Conservation (phyloP, 2,888 invertebrate species). For the Apodemia zela region DNA sequence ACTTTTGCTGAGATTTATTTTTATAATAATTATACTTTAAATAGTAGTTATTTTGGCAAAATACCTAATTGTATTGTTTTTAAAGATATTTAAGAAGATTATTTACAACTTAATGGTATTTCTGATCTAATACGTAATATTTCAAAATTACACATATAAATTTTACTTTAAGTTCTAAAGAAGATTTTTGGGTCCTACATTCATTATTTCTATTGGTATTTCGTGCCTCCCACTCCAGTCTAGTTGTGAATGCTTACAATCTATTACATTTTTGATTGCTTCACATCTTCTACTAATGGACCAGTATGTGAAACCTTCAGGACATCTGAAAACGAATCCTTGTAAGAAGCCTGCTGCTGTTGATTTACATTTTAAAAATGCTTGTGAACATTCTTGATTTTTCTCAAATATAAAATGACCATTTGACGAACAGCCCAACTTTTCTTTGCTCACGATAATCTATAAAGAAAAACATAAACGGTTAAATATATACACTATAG, state of each 20-base stretch:
- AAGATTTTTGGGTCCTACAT: conserved; percentile 56
- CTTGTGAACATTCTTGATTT: conserved; percentile 83
- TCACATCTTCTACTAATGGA: conserved; percentile 89
- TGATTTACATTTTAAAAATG: conserved; percentile 86
- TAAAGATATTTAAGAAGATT: too few species aligned
- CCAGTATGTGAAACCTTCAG: conserved; percentile 88
- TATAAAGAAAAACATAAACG: conserved; percentile 54
- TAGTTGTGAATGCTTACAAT: conserved; percentile 74
- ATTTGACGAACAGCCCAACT: conserved; percentile 82
- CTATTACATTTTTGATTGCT: conserved; percentile 78
- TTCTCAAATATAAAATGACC: conserved; percentile 86
- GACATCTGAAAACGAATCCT: conserved; percentile 88
- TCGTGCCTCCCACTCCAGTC: conserved; percentile 75
- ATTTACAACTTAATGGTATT: too few species aligned
- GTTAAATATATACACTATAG: not conserved
- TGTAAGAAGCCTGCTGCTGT: conserved; percentile 72
- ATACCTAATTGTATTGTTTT: too few species aligned
- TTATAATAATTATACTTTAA: too few species aligned
- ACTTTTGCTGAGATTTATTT: too few species aligned
- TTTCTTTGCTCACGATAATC: conserved; percentile 81
- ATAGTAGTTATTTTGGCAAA: too few species aligned
- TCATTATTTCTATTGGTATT: conserved; percentile 77
- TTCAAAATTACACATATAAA: conserved; percentile 7
- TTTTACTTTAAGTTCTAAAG: conserved; percentile 26
- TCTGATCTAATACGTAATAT: not conserved